Evolutionary conservation across 2,797 vertebrate genomes (phyloP).

Genomic region (Malacoctenus gilli): DNA sequence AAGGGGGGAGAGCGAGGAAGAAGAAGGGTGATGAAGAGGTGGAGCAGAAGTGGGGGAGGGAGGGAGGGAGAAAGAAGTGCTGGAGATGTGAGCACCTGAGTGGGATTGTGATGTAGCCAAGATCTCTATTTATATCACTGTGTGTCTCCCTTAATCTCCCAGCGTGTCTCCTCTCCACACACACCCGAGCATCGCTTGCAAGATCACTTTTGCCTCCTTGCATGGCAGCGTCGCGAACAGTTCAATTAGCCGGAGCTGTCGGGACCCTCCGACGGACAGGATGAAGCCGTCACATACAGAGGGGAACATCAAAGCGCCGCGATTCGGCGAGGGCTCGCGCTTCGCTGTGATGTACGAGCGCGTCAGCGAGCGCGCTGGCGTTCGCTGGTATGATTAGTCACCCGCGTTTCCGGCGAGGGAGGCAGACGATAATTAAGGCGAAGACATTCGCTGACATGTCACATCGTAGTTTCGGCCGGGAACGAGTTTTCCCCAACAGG

Average conservation of each 20-base stretch:
- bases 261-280: conserved; percentile 38
- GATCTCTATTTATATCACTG: conserved; percentile 44
- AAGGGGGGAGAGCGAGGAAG: conserved; percentile 33
- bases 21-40: conserved; percentile 7
- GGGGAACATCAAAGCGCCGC: conserved; percentile 75
- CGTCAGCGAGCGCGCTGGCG: no score
- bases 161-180: conserved; percentile 12
- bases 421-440: no score
- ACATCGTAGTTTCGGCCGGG: no score
- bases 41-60: conserved; percentile 15
- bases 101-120: conserved; percentile 42
- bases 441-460: no score
- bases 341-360: conserved; percentile 25
- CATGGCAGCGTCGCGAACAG: conserved; percentile 43
- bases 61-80: conserved; percentile 21
- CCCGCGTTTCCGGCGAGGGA: background rate
- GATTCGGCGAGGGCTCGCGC: conserved; percentile 43
- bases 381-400: no score
- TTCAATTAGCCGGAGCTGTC: conserved; percentile 65
- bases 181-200: conserved; percentile 21
- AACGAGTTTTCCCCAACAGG: no score
- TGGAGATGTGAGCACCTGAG: conserved; percentile 50
- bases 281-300: conserved; percentile 51
- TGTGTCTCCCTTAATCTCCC: conserved; percentile 33
- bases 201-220: conserved; percentile 10